A percentile compares a stretch with the other conserved stretches of the same genome.
phyloP scores from a whole-genome alignment of 2,888 invertebrate species.

The Polyommatus icarus region DNA sequence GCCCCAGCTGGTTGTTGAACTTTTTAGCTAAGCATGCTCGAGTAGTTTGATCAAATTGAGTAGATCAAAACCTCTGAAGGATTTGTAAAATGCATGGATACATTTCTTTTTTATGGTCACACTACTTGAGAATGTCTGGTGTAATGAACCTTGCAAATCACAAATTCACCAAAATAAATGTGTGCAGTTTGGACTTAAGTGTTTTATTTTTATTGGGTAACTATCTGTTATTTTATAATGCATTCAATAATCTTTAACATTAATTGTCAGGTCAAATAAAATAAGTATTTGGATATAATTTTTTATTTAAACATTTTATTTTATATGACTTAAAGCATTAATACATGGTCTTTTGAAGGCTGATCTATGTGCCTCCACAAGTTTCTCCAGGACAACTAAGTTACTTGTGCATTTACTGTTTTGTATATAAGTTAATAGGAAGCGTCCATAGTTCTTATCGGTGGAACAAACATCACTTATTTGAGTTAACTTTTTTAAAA shows the following conservation, averaged over 20 bases:
- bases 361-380: slow-evolving; percentile 55
- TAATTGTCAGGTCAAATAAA: neutral
- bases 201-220: slow-evolving; percentile 42
- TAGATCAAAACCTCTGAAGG: neutral
- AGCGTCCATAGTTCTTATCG: slow-evolving; percentile 57
- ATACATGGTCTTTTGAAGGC: slow-evolving; percentile 60
- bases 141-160: slow-evolving; percentile 31
- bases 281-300: neutral
- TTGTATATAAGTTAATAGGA: slow-evolving; percentile 57
- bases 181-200: slow-evolving; percentile 55
- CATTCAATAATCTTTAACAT: neutral
- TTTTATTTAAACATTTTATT: slow-evolving; percentile 27
- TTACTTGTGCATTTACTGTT: slow-evolving; percentile 44
- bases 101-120: slow-evolving; percentile 16
- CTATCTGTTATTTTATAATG: neutral
- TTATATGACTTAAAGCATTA: slow-evolving; percentile 48
- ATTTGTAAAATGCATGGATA: slow-evolving; percentile 16
- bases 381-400: slow-evolving; percentile 44
- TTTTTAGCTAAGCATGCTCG: neutral
- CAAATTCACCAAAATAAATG: slow-evolving; percentile 61
- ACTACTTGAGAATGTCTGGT: slow-evolving; percentile 12
- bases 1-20: neutral
- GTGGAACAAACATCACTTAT: slow-evolving; percentile 44
- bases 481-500: slow-evolving; percentile 47
- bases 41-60: neutral